Conservation (phyloP, 2,797 vertebrate genomes). For the Pelodytes ibericus region DNA sequence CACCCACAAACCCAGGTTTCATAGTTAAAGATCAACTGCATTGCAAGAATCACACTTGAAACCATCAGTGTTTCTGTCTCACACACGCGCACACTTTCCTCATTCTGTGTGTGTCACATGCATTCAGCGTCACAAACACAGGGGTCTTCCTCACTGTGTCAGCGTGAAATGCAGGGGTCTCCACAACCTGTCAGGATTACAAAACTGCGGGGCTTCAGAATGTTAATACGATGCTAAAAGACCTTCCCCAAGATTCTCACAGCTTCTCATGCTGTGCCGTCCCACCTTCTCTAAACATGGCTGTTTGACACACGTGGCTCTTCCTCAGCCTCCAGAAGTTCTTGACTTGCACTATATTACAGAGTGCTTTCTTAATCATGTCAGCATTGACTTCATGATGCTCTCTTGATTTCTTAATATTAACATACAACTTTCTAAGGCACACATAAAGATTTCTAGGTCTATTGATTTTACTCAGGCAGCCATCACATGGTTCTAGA, state of each 20-base stretch:
- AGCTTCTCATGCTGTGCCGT: neutral
- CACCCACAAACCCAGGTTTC: too few relatives aligned
- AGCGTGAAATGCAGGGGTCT: neutral
- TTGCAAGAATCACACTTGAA: too few relatives aligned
- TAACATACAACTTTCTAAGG: too few relatives aligned
- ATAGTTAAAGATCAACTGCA: too few relatives aligned
- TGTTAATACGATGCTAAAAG: neutral
- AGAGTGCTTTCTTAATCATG: too few relatives aligned
- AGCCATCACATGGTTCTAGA: too few relatives aligned
- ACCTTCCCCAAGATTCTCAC: neutral
- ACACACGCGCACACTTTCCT: neutral
- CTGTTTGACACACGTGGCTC: neutral
- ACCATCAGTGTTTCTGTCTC: neutral
- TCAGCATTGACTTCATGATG: too few relatives aligned
- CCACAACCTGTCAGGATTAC: neutral
- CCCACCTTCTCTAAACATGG: neutral
- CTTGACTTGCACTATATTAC: too few relatives aligned
- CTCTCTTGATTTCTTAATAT: too few relatives aligned
- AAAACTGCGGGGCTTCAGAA: neutral
- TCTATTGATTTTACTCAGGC: too few relatives aligned
- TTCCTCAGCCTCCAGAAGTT: neutral
- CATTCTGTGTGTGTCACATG: neutral
- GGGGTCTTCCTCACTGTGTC: neutral
- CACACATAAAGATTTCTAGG: too few relatives aligned
- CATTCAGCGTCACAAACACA: neutral